Evolutionary conservation across 2,113 vertebrate species (phyloP).

Genomic region (Passer montanus): DNA sequence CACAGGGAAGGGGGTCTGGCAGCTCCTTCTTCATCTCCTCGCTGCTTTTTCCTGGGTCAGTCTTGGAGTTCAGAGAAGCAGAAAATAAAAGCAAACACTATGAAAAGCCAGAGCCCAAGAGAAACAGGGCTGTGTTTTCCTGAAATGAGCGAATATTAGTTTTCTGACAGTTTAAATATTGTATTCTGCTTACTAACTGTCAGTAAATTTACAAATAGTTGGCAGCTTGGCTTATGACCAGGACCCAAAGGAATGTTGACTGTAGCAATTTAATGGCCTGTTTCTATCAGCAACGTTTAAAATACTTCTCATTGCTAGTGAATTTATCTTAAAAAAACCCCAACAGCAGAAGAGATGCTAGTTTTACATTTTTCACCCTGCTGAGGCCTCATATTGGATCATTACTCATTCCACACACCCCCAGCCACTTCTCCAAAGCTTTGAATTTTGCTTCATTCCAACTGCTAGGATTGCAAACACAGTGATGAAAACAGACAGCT

Average conservation of each 20-base stretch:
- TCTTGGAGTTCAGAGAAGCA: neutral
- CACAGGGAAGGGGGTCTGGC: neutral
- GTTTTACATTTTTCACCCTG: slow-evolving; percentile 51
- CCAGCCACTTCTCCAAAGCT: slow-evolving; percentile 25
- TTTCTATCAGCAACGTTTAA: slow-evolving; percentile 46
- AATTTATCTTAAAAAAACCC: neutral
- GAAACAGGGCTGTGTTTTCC: neutral
- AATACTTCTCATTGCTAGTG: slow-evolving; percentile 46
- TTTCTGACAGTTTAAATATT: slow-evolving; percentile 66
- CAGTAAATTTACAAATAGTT: slow-evolving; percentile 66
- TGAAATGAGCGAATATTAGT: neutral
- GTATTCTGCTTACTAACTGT: slow-evolving; percentile 41
- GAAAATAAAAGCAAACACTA: neutral
- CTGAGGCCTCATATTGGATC: slow-evolving; percentile 52
- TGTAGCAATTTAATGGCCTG: slow-evolving; percentile 46
- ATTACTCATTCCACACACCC: slow-evolving; percentile 39
- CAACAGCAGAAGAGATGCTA: slow-evolving; percentile 6
- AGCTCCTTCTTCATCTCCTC: neutral
- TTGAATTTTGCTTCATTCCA: slow-evolving; percentile 24
- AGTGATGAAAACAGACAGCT: neutral
- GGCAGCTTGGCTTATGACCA: slow-evolving; percentile 64
- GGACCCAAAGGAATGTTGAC: slow-evolving; percentile 52
- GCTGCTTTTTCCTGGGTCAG: neutral
- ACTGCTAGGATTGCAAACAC: slow-evolving; percentile 9
- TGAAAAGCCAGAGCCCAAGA: neutral